Conservation (phyloP, 2,113 vertebrate genomes). For the Natator depressus region DNA sequence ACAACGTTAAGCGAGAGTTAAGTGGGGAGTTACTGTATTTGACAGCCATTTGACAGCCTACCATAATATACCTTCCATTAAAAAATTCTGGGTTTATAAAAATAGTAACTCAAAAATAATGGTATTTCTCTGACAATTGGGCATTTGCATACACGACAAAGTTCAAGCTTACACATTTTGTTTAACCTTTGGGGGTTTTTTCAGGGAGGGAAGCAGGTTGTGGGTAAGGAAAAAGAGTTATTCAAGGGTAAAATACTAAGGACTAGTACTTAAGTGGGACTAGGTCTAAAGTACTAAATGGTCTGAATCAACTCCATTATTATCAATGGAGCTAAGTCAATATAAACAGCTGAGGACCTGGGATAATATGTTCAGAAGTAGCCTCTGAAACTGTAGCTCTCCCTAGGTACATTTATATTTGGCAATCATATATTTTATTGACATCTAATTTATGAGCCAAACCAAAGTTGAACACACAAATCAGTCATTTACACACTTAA, state of each 20-base stretch:
- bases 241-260: neutral
- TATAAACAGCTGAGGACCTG: neutral
- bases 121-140: neutral
- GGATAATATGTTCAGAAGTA: neutral
- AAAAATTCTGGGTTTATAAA: neutral
- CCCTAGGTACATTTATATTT: neutral
- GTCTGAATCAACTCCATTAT: neutral
- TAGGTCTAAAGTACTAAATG: neutral
- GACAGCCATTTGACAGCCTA: neutral
- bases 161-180: neutral
- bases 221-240: neutral
- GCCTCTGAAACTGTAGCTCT: neutral
- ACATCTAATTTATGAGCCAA: neutral
- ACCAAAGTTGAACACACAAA: neutral
- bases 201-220: neutral
- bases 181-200: neutral
- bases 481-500: neutral
- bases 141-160: neutral
- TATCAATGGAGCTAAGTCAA: neutral
- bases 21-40: neutral
- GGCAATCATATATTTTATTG: neutral
- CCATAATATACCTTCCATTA: neutral
- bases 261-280: neutral
- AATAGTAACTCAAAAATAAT: neutral
- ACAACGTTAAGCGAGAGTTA: too few species aligned